Percentiles rank a stretch among this genome's conserved stretches.
Evolutionary conservation across 2,113 vertebrate species (phyloP).

Genomic region (Salvelinus fontinalis): DNA sequence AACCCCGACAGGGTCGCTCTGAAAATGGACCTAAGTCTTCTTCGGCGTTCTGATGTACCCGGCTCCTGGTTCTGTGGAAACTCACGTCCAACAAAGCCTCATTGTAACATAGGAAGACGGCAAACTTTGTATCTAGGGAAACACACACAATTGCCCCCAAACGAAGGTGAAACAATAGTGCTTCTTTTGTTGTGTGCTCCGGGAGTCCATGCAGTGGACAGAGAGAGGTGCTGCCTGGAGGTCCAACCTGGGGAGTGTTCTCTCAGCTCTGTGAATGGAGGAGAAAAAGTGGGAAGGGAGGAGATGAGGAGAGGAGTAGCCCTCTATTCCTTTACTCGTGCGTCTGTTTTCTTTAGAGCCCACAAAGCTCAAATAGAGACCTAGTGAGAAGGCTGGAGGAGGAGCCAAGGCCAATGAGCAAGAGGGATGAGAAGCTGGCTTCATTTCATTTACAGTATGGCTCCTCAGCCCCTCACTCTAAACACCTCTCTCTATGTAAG

Average conservation of each 20-base stretch:
- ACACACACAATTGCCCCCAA: not conserved
- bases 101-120: conserved; percentile 32
- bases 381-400: conserved; percentile 67
- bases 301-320: conserved; percentile 54
- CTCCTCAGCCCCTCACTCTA: not conserved
- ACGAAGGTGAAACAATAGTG: not conserved
- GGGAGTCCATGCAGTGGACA: conserved; percentile 40
- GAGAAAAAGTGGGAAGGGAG: conserved; percentile 27
- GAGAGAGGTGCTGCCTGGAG: conserved; percentile 30
- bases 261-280: conserved; percentile 63
- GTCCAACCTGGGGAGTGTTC: conserved; percentile 35
- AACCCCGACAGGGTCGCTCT: not conserved
- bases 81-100: conserved; percentile 56
- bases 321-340: conserved; percentile 71
- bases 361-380: conserved; percentile 67
- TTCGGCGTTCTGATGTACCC: conserved; percentile 8
- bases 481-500: conserved; percentile 12
- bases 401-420: conserved; percentile 34
- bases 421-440: conserved; percentile 56
- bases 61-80: conserved; percentile 8
- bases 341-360: conserved; percentile 71
- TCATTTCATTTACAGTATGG: conserved; percentile 51
- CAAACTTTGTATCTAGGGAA: conserved; percentile 15
- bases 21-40: not conserved
- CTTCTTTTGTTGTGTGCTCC: conserved; percentile 11